phyloP scores from a whole-genome alignment of 2,888 invertebrate species.

The Spodoptera exigua region DNA sequence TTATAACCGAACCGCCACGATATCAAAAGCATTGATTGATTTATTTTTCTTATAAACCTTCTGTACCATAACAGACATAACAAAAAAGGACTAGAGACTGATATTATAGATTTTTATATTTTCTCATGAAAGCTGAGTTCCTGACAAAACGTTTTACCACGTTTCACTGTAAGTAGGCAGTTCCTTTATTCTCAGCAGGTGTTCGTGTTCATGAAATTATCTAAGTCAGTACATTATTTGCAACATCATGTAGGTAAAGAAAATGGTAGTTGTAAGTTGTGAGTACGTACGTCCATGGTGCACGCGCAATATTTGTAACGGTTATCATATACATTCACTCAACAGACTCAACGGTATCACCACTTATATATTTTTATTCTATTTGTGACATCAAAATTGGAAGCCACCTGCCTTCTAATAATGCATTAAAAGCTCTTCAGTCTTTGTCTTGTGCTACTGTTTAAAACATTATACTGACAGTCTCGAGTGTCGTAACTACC shows the following conservation, averaged over 20 bases:
- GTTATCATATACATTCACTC: conserved; percentile 37
- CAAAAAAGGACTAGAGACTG: too few relatives aligned
- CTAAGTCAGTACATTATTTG: conserved; percentile 24
- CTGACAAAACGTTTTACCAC: too few relatives aligned
- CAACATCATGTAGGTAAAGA: conserved; percentile 39
- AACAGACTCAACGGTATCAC: conserved; percentile 39
- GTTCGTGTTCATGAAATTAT: conserved; percentile 43
- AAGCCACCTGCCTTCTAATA: conserved; percentile 4
- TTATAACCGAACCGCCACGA: too few relatives aligned
- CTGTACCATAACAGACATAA: too few relatives aligned
- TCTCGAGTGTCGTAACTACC: not conserved
- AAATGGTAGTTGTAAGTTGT: conserved; percentile 36
- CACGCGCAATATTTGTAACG: conserved; percentile 44
- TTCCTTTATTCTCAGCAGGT: conserved; percentile 13
- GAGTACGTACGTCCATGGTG: conserved; percentile 27
- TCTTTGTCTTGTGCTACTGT: conserved; percentile 6
- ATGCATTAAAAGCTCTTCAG: not conserved
- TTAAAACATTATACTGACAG: conserved; percentile 10
- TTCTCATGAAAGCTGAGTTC: too few relatives aligned
- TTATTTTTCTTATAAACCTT: too few relatives aligned
- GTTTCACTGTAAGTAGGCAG: too few relatives aligned
- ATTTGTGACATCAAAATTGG: conserved; percentile 32
- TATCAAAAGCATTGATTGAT: too few relatives aligned
- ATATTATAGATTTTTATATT: too few relatives aligned
- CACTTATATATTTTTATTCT: conserved; percentile 33